Percentiles rank a stretch among this genome's conserved stretches.
Evolutionary conservation across 2,797 vertebrate genomes (phyloP).

Genomic region (Amblyopsis hoosieri): DNA sequence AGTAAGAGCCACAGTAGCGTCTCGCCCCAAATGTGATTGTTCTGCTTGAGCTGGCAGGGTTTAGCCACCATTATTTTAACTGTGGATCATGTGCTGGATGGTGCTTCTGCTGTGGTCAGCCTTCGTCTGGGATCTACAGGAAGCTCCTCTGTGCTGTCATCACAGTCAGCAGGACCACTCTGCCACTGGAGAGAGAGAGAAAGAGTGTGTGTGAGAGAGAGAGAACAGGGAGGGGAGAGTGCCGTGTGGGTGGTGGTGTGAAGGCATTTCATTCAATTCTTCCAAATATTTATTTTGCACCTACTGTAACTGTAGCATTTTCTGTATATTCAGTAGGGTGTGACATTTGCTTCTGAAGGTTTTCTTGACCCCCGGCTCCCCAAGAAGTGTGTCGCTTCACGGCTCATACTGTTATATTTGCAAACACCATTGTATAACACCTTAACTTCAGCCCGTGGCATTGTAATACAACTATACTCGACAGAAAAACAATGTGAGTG

Average conservation of each 20-base stretch:
- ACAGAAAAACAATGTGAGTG: no score
- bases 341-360: no score
- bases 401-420: no score
- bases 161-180: conserved; percentile 39
- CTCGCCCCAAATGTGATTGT: conserved; percentile 75
- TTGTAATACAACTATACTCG: no score
- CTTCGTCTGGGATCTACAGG: conserved; percentile 60
- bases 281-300: no score
- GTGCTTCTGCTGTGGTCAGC: conserved; percentile 65
- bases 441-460: no score
- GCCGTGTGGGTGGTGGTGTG: conserved; percentile 1
- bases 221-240: conserved; percentile 21
- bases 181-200: conserved; percentile 29
- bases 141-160: conserved; percentile 54
- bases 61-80: conserved; percentile 72
- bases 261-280: no score
- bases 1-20: conserved; percentile 56
- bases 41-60: conserved; percentile 72
- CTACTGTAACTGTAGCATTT: no score
- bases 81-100: conserved; percentile 73
- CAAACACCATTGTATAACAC: no score
- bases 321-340: no score
- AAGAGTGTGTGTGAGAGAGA: not conserved
- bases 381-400: no score
- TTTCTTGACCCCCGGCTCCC: no score